Evolutionary conservation across 2,888 invertebrate genomes (phyloP).

Genomic region (Drymonia ruficornis): DNA sequence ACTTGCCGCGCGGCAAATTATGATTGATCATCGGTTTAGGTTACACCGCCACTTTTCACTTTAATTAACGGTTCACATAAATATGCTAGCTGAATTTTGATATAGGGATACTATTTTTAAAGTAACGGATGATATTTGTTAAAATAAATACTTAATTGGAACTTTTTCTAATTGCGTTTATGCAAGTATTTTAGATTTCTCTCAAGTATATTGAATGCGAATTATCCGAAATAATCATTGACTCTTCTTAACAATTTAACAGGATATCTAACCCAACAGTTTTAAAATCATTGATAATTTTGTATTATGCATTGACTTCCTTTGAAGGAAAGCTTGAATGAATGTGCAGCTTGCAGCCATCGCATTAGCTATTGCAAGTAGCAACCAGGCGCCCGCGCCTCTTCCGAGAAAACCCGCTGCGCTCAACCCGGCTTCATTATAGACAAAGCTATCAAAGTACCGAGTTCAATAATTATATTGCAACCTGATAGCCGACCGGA

Average conservation of each 20-base stretch:
- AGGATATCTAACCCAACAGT: too few relatives aligned
- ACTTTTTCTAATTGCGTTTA: not conserved
- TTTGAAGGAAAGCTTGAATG: constrained; percentile 7
- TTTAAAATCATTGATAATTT: too few relatives aligned
- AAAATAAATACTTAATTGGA: not conserved
- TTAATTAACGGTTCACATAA: constrained; percentile 28
- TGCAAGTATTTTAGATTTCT: not conserved
- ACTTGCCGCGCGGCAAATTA: constrained; percentile 70
- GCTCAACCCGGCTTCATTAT: constrained; percentile 43
- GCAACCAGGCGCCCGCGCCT: constrained; percentile 49
- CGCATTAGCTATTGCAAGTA: constrained; percentile 40
- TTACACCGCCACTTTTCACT: constrained; percentile 51
- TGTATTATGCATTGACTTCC: too few relatives aligned
- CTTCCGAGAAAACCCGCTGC: constrained; percentile 59
- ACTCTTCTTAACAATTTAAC: too few relatives aligned
- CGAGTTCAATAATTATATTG: constrained; percentile 26
- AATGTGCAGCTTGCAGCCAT: constrained; percentile 30
- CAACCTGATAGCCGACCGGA: constrained; percentile 24
- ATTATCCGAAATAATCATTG: too few relatives aligned
- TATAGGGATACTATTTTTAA: constrained; percentile 17
- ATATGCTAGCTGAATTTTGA: constrained; percentile 1
- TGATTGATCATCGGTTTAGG: constrained; percentile 69
- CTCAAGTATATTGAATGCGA: not conserved
- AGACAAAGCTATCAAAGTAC: constrained; percentile 27
- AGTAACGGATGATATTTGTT: not conserved